phyloP scores from a whole-genome alignment of 2,888 invertebrate genomes.

The Tyria jacobaeae region DNA sequence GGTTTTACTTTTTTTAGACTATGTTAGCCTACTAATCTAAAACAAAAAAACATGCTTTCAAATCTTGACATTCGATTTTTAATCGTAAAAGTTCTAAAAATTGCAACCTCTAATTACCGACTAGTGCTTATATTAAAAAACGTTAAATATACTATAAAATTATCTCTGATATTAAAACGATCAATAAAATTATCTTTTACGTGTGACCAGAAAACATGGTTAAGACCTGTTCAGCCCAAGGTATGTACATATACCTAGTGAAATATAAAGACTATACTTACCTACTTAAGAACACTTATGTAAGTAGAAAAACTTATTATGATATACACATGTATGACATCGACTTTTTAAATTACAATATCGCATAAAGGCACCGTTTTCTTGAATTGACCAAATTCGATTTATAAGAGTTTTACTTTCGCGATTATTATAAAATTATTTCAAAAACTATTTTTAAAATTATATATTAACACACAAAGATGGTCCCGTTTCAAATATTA shows the following conservation, averaged over 20 bases:
- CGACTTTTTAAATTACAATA: too few species aligned
- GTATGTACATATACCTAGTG: not conserved
- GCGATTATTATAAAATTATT: too few species aligned
- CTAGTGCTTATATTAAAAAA: not conserved
- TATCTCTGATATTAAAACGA: not conserved
- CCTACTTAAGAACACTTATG: not conserved
- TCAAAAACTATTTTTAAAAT: too few species aligned
- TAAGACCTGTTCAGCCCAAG: not conserved
- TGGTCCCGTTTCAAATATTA: too few species aligned
- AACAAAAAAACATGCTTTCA: not conserved
- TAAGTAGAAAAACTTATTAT: not conserved
- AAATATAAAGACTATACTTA: not conserved
- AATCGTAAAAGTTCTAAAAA: not conserved
- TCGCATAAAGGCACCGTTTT: not conserved
- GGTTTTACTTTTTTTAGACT: not conserved
- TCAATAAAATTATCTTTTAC: not conserved
- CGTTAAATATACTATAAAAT: not conserved
- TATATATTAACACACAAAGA: too few species aligned
- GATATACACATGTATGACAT: too few species aligned
- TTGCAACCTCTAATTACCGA: not conserved
- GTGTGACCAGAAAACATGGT: too few species aligned
- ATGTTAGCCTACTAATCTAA: not conserved
- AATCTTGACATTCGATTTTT: not conserved
- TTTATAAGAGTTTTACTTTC: not conserved
- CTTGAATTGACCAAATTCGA: not conserved